Evolutionary conservation across 2,797 vertebrate species (phyloP).

Genomic region (Pagetopsis macropterus): DNA sequence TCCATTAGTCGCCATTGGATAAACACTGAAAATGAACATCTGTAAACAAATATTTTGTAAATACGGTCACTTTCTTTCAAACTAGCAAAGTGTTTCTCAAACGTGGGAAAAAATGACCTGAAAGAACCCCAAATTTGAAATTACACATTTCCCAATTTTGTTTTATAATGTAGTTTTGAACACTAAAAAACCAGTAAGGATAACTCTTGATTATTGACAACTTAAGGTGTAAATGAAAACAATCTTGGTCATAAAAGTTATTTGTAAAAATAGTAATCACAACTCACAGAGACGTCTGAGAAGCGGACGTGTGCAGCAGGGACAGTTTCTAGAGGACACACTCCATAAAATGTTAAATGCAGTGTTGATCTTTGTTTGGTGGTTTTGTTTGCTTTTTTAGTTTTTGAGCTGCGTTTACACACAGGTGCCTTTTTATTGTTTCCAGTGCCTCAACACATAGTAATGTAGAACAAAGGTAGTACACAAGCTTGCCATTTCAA

Average conservation of each 20-base stretch:
- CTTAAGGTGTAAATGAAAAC: not conserved
- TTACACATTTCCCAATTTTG: not conserved
- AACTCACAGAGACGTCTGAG: not conserved
- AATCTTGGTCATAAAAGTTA: not conserved
- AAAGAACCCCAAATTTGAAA: not conserved
- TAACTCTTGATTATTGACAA: not conserved
- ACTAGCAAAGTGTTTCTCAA: slow-evolving; percentile 11
- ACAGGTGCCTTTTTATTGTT: slow-evolving; percentile 33
- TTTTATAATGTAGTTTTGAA: not conserved
- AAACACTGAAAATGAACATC: not conserved
- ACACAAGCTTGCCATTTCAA: slow-evolving; percentile 58
- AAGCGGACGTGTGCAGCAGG: slow-evolving; percentile 4
- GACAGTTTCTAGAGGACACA: slow-evolving; percentile 4
- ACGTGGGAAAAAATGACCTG: not conserved
- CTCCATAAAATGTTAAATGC: slow-evolving; percentile 20
- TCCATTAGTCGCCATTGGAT: not conserved
- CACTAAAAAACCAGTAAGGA: not conserved
- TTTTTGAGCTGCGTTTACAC: slow-evolving; percentile 26
- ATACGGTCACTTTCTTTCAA: slow-evolving; percentile 29
- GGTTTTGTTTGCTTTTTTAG: slow-evolving; percentile 20
- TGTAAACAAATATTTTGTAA: slow-evolving; percentile 5
- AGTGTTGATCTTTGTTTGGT: slow-evolving; percentile 27
- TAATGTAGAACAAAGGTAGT: slow-evolving; percentile 22
- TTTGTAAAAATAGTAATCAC: not conserved
- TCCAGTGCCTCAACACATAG: slow-evolving; percentile 22